Percentiles rank a stretch among this genome's conserved stretches.
These are phyloP conservation scores for Gadopsis marmoratus DNA, from an alignment of 2,797 vertebrate species.

Conservation along the genomic window DNA sequence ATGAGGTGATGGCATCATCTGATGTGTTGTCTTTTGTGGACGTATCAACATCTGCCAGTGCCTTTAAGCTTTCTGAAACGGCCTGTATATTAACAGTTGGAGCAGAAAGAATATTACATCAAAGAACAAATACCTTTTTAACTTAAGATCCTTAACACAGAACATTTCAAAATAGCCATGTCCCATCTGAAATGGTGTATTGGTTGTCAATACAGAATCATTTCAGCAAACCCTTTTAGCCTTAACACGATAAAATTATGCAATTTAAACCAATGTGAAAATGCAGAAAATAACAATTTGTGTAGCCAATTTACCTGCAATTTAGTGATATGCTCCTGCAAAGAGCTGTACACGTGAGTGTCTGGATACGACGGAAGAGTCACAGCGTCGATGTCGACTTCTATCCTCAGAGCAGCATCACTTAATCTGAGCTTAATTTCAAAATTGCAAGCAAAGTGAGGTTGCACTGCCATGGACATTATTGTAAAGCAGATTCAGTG, in stretches of 20 bases:
- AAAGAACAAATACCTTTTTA: neutral
- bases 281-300: neutral
- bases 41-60: constrained; percentile 70
- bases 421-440: constrained; percentile 80
- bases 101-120: neutral
- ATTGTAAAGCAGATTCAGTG: neutral
- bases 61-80: constrained; percentile 90
- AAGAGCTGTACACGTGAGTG: constrained; percentile 82
- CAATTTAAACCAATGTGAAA: neutral
- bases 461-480: neutral
- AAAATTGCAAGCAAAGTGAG: constrained; percentile 23
- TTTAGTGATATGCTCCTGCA: constrained; percentile 91
- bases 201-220: neutral
- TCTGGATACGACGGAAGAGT: constrained; percentile 82
- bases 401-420: constrained; percentile 89
- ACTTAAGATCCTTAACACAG: neutral
- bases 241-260: neutral
- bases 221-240: constrained; percentile 20
- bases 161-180: neutral
- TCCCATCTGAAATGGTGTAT: neutral
- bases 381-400: constrained; percentile 86
- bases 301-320: constrained; percentile 89
- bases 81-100: constrained; percentile 76
- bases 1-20: constrained; percentile 72
- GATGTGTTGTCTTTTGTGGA: constrained; percentile 63